These are phyloP conservation scores for Neomonachus schauinslandi DNA, from an alignment of 2,113 vertebrate species.

Conservation along the genomic window DNA sequence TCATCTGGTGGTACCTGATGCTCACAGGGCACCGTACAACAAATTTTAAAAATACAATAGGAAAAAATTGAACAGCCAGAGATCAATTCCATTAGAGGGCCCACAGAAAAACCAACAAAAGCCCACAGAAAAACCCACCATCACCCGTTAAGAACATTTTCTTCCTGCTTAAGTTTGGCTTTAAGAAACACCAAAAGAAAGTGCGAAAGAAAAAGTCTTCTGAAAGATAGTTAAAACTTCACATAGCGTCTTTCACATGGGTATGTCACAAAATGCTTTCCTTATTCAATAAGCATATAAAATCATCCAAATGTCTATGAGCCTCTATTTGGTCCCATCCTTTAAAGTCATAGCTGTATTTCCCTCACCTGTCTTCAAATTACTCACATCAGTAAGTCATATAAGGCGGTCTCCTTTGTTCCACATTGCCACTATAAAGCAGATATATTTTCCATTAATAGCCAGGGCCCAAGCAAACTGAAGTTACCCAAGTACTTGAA, in stretches of 20 bases:
- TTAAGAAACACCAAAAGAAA: slow-evolving; percentile 74
- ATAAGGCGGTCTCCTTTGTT: neutral
- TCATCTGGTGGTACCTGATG: slow-evolving; percentile 77
- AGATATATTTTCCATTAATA: neutral
- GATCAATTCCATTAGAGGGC: slow-evolving; percentile 77
- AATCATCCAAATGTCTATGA: neutral
- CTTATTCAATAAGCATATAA: neutral
- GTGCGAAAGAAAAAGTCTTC: slow-evolving; percentile 61
- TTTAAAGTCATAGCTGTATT: neutral
- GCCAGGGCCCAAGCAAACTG: neutral
- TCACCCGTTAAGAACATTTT: slow-evolving; percentile 70
- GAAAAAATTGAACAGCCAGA: slow-evolving; percentile 80
- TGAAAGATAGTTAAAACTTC: slow-evolving; percentile 64
- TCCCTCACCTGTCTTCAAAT: neutral
- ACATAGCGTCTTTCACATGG: slow-evolving; percentile 75
- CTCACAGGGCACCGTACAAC: slow-evolving; percentile 81
- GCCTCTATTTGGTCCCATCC: slow-evolving; percentile 62
- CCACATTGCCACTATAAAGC: neutral
- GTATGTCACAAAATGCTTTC: slow-evolving; percentile 76
- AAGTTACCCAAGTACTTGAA: neutral
- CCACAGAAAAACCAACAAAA: slow-evolving; percentile 65
- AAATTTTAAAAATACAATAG: slow-evolving; percentile 82
- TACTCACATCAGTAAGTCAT: neutral
- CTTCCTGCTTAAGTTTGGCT: slow-evolving; percentile 68
- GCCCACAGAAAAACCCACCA: slow-evolving; percentile 70